These are phyloP conservation scores for Bos indicus DNA, from an alignment of 2,113 vertebrate genomes.

Conservation along the genomic window DNA sequence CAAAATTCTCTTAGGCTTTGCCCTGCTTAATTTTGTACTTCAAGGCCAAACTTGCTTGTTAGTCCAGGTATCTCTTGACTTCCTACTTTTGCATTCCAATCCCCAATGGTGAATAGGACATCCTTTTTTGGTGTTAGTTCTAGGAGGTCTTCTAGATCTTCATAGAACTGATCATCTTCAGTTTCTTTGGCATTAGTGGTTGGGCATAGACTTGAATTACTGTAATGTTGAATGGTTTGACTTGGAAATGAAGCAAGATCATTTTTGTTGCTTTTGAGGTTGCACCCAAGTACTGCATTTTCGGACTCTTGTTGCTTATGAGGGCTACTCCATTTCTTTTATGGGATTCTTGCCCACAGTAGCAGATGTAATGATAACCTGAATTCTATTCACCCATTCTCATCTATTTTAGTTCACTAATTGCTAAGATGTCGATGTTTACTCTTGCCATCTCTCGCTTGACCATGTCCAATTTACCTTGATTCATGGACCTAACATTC, in stretches of 20 bases:
- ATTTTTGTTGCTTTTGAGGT: not conserved
- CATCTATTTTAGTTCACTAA: not conserved
- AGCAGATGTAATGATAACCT: not conserved
- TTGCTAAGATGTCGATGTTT: not conserved
- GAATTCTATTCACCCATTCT: not conserved
- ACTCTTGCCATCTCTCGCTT: not conserved
- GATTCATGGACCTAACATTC: not conserved
- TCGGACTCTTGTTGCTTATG: not conserved
- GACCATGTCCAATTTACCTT: not conserved
- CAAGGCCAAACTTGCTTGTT: not conserved
- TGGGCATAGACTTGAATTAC: not conserved
- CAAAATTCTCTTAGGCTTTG: not conserved
- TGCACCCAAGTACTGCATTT: not conserved
- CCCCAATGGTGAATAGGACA: not conserved
- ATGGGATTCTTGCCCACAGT: not conserved
- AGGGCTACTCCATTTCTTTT: not conserved
- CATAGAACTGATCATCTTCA: not conserved
- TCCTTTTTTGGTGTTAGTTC: not conserved
- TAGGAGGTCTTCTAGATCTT: not conserved
- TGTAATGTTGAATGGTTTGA: not conserved
- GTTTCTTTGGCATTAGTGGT: not conserved
- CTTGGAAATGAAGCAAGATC: not conserved
- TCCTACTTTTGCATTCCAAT: not conserved
- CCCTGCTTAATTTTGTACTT: not conserved
- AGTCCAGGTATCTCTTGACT: not conserved